phyloP scores from a whole-genome alignment of 1,140 invertebrate genomes.

The Eufriesea mexicana region DNA sequence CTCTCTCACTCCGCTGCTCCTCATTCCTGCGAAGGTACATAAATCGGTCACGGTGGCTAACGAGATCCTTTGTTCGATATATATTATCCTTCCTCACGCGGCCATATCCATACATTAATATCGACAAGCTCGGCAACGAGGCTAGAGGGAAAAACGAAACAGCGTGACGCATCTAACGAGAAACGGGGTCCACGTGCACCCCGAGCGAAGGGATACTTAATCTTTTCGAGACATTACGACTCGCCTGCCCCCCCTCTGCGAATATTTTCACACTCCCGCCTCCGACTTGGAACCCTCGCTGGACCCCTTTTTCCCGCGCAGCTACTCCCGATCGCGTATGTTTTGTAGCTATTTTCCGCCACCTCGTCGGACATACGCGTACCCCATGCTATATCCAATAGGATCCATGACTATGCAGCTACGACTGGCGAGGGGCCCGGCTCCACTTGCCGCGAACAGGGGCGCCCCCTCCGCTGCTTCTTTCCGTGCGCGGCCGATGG shows the following conservation, averaged over 20 bases:
- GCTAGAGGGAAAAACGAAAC: background rate
- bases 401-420: conserved; percentile 62
- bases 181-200: conserved; percentile 58
- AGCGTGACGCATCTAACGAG: conserved; percentile 64
- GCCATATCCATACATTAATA: conserved; percentile 60
- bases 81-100: conserved; percentile 30
- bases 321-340: conserved; percentile 51
- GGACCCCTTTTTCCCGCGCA: conserved; percentile 1
- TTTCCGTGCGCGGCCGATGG: conserved; percentile 10
- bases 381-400: conserved; percentile 9
- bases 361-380: conserved; percentile 47
- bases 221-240: conserved; percentile 45
- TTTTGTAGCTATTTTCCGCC: conserved; percentile 71
- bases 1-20: background rate
- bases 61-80: conserved; percentile 47
- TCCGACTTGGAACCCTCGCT: no score
- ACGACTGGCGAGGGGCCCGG: conserved; percentile 25
- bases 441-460: conserved; percentile 49
- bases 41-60: conserved; percentile 35
- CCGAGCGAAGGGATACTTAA: conserved; percentile 58
- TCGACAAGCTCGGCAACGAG: conserved; percentile 7
- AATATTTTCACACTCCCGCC: conserved; percentile 68
- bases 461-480: background rate
- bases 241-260: background rate
- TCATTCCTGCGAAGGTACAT: conserved; percentile 3